Base-by-base conservation (phyloP, 2,888 invertebrate genomes). In the Folsomia candida region DNA sequence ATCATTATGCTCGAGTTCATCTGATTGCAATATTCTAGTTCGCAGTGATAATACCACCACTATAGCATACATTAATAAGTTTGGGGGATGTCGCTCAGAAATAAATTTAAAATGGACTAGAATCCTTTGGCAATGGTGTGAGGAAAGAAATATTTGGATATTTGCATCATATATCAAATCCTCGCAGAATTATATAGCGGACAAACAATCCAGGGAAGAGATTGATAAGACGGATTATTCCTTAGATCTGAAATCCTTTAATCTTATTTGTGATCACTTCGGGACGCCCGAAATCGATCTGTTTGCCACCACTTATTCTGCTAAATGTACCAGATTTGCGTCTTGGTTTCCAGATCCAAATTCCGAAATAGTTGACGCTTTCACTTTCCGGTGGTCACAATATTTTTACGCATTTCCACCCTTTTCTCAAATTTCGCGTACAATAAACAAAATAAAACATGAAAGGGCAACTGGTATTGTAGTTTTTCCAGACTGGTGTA, bases 401-500 rank as follows among this genome's bases (percentile, higher is more conserved):
- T 51, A 20, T 51, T 64, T 64, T n/a, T 64, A 64, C 24, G 64
- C 64, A 22, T 64, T 64, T 51, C 64, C 64, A 4, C 74, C 71
- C 0, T 74, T 74, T 69, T 51, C 26, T 29, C 27, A 71, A 14
- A 60, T 74, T 4, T n/a, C 37, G 20, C 37, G 70, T 28, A 67
- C 69, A 0, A 28, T 76, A 9, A 51, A 62, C 47, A 76, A 76
- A 64, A 70, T 76, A 26, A 26, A 25, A 1, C 14, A 64, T 18
- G 73, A 73, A 11, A 57, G 69, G 11, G 73, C 70, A 2, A 18
- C 51, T 0, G 73, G 70, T 9, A 73, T 77, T 59, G 47, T 77
- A 0, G 72, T 77, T 1, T 72, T 68, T 0, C 77, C 77, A 11
- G 6, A 57, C 14, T 77, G 76, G 76, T 20, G 29, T 1, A 51